phyloP scores from a whole-genome alignment of 2,113 vertebrate genomes.

The Nothocercus julius region DNA sequence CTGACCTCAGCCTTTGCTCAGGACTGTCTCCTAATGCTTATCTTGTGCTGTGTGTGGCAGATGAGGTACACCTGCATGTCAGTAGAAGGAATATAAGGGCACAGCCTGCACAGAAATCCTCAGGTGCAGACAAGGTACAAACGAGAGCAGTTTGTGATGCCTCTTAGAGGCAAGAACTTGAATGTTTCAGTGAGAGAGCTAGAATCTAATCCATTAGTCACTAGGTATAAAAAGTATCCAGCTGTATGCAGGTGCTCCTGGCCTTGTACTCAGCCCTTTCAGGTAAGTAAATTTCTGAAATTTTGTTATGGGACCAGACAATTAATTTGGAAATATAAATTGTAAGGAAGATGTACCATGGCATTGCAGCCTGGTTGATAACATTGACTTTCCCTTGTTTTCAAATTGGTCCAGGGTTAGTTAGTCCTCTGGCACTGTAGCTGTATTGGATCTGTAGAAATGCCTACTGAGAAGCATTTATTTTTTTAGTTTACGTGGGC shows the following conservation, averaged over 20 bases:
- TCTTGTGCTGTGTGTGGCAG: neutral
- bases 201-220: neutral
- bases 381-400: neutral
- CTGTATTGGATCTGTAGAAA: neutral
- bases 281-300: neutral
- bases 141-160: neutral
- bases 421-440: neutral
- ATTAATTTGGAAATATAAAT: neutral
- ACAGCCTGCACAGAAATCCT: neutral
- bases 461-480: neutral
- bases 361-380: neutral
- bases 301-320: neutral
- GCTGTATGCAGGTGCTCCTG: fast-evolving
- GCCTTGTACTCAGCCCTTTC: neutral
- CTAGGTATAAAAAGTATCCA: neutral
- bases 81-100: neutral
- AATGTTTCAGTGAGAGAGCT: neutral
- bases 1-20: neutral
- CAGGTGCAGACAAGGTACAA: neutral
- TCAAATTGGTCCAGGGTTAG: neutral
- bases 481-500: neutral
- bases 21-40: neutral
- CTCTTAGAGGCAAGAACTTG: neutral
- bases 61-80: neutral
- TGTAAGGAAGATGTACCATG: neutral